Evolutionary conservation across 2,113 vertebrate species (phyloP).

Genomic region (Burhinus bistriatus): DNA sequence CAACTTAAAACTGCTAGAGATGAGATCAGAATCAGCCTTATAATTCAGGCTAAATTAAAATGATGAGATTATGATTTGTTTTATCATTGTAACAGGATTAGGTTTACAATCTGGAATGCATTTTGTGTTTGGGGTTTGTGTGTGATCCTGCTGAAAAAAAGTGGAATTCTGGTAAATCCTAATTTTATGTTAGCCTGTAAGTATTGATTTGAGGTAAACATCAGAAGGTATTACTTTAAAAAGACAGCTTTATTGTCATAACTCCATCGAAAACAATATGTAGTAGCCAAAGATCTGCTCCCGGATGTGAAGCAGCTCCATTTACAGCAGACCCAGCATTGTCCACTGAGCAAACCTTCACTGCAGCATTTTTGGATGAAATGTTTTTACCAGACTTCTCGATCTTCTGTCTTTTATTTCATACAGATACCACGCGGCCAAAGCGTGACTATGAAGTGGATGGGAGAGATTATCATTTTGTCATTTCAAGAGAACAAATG

Average conservation of each 20-base stretch:
- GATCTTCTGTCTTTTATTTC: neutral
- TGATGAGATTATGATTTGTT: neutral
- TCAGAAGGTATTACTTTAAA: neutral
- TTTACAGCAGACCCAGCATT: neutral
- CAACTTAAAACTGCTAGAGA: neutral
- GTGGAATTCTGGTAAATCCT: neutral
- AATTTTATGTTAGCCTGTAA: neutral
- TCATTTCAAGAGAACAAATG: conserved; percentile 96
- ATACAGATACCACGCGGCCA: conserved; percentile 89
- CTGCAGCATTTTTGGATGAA: neutral
- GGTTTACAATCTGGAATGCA: neutral
- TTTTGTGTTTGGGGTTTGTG: neutral
- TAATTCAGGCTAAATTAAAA: neutral
- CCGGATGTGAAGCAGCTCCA: neutral
- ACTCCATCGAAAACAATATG: neutral
- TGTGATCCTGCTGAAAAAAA: neutral
- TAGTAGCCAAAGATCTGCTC: neutral
- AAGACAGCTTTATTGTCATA: neutral
- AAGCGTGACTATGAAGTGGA: conserved; percentile 95
- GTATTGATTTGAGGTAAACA: neutral
- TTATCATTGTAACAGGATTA: neutral
- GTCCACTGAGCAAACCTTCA: neutral
- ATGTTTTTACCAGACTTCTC: neutral
- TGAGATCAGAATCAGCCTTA: neutral
- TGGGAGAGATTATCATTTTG: conserved; percentile 95